Conservation (phyloP, 1,140 invertebrate species). For the Leucophenga varia region DNA sequence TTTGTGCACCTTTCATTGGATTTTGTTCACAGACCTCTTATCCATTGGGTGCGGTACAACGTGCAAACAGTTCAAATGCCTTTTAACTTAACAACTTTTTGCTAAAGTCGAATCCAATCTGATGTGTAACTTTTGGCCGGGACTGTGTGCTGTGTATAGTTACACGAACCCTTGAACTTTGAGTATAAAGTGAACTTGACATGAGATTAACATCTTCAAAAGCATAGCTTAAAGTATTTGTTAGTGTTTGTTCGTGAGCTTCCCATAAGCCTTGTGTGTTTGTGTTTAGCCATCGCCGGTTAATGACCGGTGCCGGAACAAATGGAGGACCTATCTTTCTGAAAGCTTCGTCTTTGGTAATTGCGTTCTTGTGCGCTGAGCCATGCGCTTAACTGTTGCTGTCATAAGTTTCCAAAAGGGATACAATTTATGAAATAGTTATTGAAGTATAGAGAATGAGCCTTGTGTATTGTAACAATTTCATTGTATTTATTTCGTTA, state of each 20-base stretch:
- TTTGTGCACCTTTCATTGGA: conserved; percentile 1
- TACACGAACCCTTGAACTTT: conserved; percentile 38
- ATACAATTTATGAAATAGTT: conserved; percentile 45
- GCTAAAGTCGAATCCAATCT: not conserved
- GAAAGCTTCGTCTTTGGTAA: conserved; percentile 35
- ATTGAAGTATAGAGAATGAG: not conserved
- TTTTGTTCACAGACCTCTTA: conserved; percentile 50
- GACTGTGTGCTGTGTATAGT: not conserved
- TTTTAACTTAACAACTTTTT: conserved; percentile 56
- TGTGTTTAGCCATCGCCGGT: conserved; percentile 28
- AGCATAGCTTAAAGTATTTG: conserved; percentile 54
- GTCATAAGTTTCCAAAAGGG: conserved; percentile 53
- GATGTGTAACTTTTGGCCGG: not conserved
- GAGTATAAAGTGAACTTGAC: conserved; percentile 55
- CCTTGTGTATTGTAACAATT: conserved; percentile 44
- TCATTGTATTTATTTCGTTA: conserved; percentile 46
- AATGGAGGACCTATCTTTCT: not conserved
- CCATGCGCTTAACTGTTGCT: conserved; percentile 53
- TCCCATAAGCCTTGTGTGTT: conserved; percentile 27
- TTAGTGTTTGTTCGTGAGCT: conserved; percentile 18
- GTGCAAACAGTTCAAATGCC: conserved; percentile 48
- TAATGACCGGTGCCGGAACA: conserved; percentile 11
- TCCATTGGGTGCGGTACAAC: conserved; percentile 23
- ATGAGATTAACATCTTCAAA: conserved; percentile 56
- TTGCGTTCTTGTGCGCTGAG: conserved; percentile 53